These are phyloP conservation scores for Trichacis sp. DNA, from an alignment of 2,888 invertebrate species.

Conservation along the genomic window DNA sequence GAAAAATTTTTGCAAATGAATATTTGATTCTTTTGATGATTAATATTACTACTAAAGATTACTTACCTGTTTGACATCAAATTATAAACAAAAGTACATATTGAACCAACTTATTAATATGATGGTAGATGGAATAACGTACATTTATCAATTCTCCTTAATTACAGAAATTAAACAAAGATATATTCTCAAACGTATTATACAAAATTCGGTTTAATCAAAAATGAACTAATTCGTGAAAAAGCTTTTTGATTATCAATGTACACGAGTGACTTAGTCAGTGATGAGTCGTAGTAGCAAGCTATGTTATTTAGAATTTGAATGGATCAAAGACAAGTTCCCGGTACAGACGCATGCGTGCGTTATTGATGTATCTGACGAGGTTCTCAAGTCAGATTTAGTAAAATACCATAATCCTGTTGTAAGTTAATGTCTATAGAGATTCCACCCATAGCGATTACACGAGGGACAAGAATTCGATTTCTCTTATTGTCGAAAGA, in stretches of 20 bases:
- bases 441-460: conserved; percentile 33
- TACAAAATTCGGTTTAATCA: too few species aligned
- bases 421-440: conserved; percentile 46
- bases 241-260: neutral
- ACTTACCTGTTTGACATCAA: too few species aligned
- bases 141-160: too few species aligned
- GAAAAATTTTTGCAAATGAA: too few species aligned
- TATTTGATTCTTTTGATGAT: too few species aligned
- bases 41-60: too few species aligned
- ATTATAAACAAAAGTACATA: too few species aligned
- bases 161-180: too few species aligned
- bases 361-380: conserved; percentile 67
- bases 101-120: too few species aligned
- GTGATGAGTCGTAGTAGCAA: conserved; percentile 62
- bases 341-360: conserved; percentile 60
- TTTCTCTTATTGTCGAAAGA: conserved; percentile 22
- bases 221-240: neutral
- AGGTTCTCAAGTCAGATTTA: conserved; percentile 64
- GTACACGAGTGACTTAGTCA: conserved; percentile 53
- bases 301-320: conserved; percentile 63
- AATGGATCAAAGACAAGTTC: conserved; percentile 66
- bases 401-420: conserved; percentile 68
- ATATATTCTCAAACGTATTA: too few species aligned
- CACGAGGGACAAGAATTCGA: conserved; percentile 29
- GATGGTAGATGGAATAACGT: too few species aligned